These are phyloP conservation scores for Mactra quadrangularis DNA, from an alignment of 1,140 invertebrate genomes.

Conservation along the genomic window DNA sequence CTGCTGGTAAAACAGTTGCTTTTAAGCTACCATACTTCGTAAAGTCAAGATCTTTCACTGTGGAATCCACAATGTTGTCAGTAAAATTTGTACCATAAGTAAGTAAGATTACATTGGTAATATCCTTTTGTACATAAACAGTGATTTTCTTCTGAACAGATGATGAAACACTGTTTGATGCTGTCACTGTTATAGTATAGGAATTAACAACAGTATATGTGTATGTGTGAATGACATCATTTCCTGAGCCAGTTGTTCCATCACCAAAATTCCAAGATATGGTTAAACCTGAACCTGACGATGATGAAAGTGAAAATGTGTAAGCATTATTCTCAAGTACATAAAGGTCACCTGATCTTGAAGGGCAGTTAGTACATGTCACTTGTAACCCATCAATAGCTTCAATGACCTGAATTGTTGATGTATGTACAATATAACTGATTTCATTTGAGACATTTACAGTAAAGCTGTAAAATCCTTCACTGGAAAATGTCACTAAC, in stretches of 20 bases:
- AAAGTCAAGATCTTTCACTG: conserved; percentile 18
- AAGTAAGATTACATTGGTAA: conserved; percentile 1
- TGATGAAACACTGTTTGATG: conserved; percentile 18
- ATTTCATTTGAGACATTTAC: conserved; percentile 49
- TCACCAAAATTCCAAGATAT: conserved; percentile 60
- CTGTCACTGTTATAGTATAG: conserved; percentile 34
- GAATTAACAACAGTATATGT: not conserved
- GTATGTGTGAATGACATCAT: not conserved
- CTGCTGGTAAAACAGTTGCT: conserved; percentile 1
- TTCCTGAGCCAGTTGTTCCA: not conserved
- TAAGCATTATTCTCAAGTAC: conserved; percentile 1
- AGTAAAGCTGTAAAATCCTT: conserved; percentile 13
- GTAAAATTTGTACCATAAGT: not conserved
- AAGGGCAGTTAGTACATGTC: conserved; percentile 16
- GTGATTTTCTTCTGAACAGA: not conserved
- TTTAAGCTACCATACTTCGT: conserved; percentile 6
- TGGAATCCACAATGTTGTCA: not conserved
- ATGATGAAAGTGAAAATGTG: conserved; percentile 24
- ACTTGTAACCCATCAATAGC: conserved; percentile 55
- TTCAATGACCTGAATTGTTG: conserved; percentile 55
- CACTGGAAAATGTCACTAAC: conserved; percentile 1
- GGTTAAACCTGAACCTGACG: conserved; percentile 49
- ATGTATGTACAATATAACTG: conserved; percentile 1
- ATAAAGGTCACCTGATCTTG: conserved; percentile 5
- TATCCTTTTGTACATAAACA: conserved; percentile 23